Conservation (phyloP, 2,113 vertebrate genomes). For the Tiliqua scincoides region DNA sequence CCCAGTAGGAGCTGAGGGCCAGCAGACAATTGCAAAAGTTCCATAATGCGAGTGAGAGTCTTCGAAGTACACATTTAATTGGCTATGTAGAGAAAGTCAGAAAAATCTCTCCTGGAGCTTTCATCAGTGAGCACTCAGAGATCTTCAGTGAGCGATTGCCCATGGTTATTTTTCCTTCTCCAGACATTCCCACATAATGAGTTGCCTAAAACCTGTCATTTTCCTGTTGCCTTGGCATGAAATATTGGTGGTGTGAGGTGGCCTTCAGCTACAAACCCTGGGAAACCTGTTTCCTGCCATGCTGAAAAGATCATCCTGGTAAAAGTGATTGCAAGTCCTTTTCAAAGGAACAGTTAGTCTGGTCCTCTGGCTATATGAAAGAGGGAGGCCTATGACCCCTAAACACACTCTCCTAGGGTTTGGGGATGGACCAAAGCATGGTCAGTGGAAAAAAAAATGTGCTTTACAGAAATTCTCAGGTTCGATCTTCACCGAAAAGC, state of each 20-base stretch:
- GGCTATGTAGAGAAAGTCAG: conserved; percentile 22
- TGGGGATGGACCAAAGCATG: no score
- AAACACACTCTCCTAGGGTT: no score
- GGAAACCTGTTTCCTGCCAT: conserved; percentile 46
- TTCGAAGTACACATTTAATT: conserved; percentile 45
- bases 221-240: conserved; percentile 17
- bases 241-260: background rate
- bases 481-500: no score
- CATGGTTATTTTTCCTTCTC: conserved; percentile 9
- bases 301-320: conserved; percentile 40
- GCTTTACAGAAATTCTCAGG: no score
- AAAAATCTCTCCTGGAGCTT: background rate
- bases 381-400: background rate
- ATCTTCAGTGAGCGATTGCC: background rate
- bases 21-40: background rate
- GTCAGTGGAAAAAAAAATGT: no score
- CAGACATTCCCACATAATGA: background rate
- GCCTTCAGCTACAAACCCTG: conserved; percentile 17
- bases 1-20: background rate
- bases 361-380: conserved; percentile 30
- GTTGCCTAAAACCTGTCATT: conserved; percentile 37
- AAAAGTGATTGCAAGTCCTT: conserved; percentile 53
- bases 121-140: conserved; percentile 21
- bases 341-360: conserved; percentile 50
- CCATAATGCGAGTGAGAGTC: background rate